These are phyloP conservation scores for Orcinus orca DNA, from an alignment of 2,113 vertebrate species.

Conservation along the genomic window DNA sequence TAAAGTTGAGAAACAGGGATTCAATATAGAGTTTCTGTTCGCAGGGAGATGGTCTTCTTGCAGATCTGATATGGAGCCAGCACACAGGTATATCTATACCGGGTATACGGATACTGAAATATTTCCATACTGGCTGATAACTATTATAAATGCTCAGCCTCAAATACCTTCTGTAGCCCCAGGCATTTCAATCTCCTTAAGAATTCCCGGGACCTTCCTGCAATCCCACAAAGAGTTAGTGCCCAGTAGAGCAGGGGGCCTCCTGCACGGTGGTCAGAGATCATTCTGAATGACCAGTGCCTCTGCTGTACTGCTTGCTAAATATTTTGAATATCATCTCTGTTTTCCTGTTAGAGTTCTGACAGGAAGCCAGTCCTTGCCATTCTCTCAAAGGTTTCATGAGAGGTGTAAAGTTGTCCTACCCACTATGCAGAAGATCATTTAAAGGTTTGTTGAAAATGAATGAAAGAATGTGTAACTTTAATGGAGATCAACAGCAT, in stretches of 20 bases:
- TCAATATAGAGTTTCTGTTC: neutral
- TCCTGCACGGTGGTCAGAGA: neutral
- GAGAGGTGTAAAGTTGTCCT: neutral
- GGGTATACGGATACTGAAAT: neutral
- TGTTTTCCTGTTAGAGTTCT: constrained; percentile 16
- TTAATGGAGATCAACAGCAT: neutral
- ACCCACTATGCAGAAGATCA: neutral
- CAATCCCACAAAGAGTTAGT: neutral
- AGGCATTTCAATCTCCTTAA: neutral
- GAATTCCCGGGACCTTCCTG: neutral
- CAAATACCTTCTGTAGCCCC: neutral
- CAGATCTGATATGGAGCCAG: neutral
- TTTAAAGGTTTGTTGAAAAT: neutral
- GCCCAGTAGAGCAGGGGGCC: neutral
- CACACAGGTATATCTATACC: neutral
- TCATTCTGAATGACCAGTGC: neutral
- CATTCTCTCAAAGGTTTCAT: neutral
- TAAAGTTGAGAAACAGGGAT: neutral
- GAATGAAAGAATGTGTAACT: neutral
- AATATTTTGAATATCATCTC: neutral
- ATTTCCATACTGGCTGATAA: neutral
- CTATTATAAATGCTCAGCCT: neutral
- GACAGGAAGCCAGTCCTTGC: neutral
- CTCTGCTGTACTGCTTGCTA: neutral
- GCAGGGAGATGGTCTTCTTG: neutral